A percentile compares a stretch with the other conserved stretches of the same genome.
Evolutionary conservation across 1,140 invertebrate species (phyloP).

Genomic region (Drosophila neocordata): DNA sequence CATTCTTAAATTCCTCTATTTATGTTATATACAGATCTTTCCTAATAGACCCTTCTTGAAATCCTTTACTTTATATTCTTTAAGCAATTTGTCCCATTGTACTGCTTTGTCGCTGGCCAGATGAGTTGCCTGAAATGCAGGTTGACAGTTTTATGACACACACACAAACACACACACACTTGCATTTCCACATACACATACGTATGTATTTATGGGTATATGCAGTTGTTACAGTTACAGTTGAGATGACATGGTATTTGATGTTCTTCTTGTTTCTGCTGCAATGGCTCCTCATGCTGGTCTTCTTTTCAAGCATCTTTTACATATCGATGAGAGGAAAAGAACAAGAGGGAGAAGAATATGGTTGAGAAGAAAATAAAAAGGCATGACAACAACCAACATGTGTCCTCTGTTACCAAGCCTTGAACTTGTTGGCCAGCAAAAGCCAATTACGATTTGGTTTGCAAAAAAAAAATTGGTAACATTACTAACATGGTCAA

Average conservation of each 20-base stretch:
- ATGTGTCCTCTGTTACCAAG: conserved; percentile 1
- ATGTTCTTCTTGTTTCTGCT: conserved; percentile 6
- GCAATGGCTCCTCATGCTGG: conserved; percentile 1
- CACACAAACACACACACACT: conserved; percentile 17
- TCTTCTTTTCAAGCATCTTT: conserved; percentile 16
- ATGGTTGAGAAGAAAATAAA: background rate
- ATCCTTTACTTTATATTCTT: background rate
- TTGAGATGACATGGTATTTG: conserved; percentile 25
- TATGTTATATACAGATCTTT: no score
- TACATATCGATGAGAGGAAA: conserved; percentile 6
- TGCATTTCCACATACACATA: conserved; percentile 14
- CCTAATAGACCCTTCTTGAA: background rate
- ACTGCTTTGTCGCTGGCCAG: conserved; percentile 53
- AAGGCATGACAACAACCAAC: background rate
- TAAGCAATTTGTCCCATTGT: conserved; percentile 32
- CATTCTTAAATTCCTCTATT: no score
- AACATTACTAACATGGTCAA: background rate
- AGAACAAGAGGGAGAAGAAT: background rate
- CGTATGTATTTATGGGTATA: background rate
- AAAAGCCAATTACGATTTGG: conserved; percentile 6
- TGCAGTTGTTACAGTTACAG: conserved; percentile 24
- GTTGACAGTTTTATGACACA: conserved; percentile 77
- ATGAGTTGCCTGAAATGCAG: conserved; percentile 71
- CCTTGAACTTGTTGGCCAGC: conserved; percentile 7
- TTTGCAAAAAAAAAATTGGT: background rate